phyloP scores from a whole-genome alignment of 2,113 vertebrate species.

The Apus apus region DNA sequence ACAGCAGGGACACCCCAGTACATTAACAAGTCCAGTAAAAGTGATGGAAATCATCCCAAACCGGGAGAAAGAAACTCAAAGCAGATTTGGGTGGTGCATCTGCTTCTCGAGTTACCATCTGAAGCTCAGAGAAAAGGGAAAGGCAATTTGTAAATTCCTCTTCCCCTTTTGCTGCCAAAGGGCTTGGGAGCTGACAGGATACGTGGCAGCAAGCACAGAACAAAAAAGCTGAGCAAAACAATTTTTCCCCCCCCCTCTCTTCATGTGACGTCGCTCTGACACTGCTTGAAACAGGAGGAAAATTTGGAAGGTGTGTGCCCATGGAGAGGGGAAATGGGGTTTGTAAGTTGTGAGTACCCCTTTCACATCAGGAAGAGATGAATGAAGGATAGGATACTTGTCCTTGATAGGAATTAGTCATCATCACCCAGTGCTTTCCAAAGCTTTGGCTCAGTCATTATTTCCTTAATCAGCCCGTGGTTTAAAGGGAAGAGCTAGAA shows the following conservation, averaged over 20 bases:
- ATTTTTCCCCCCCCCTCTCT: not conserved
- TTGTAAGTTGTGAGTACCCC: slow-evolving; percentile 13
- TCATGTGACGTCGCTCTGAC: not conserved
- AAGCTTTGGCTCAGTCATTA: slow-evolving; percentile 27
- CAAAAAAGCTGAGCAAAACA: not conserved
- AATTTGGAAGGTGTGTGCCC: not conserved
- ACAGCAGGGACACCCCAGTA: not conserved
- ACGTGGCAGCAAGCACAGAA: not conserved
- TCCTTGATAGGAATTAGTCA: slow-evolving; percentile 26
- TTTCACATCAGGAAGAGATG: slow-evolving; percentile 4
- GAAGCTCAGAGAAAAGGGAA: not conserved
- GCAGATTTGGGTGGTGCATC: not conserved
- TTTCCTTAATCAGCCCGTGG: slow-evolving; percentile 43
- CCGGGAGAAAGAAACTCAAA: not conserved
- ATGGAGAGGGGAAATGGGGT: not conserved
- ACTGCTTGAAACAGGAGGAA: not conserved
- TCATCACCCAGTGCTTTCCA: not conserved
- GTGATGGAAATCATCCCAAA: not conserved
- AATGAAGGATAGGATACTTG: slow-evolving; percentile 26
- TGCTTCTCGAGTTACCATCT: not conserved
- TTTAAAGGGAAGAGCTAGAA: slow-evolving; percentile 45
- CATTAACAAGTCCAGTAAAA: not conserved
- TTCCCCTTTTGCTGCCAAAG: not conserved
- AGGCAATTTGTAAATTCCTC: not conserved
- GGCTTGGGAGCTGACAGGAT: not conserved